Conservation (phyloP, 2,888 invertebrate genomes). For the Fragum whitleyi region DNA sequence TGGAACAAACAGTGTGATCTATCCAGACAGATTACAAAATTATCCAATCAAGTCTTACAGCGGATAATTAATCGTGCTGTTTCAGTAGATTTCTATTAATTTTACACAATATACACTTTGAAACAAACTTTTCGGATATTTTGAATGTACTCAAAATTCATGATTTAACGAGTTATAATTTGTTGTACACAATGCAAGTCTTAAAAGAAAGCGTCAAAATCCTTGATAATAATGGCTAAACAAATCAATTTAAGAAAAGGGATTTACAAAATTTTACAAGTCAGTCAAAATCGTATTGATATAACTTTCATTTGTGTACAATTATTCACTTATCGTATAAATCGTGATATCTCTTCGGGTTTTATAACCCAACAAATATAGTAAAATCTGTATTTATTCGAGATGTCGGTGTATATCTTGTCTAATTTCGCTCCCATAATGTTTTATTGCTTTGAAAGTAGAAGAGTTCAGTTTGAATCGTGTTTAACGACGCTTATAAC, state of each 20-base stretch:
- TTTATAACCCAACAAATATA: neutral
- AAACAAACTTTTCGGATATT: too few relatives aligned
- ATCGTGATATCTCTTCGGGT: neutral
- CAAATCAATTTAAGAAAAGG: neutral
- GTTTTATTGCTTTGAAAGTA: neutral
- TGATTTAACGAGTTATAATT: too few relatives aligned
- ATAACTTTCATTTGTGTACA: constrained; percentile 1
- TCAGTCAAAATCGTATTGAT: neutral
- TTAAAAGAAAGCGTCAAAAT: too few relatives aligned
- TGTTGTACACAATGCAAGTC: too few relatives aligned
- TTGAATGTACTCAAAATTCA: too few relatives aligned
- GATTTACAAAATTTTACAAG: neutral
- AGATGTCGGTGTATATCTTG: neutral
- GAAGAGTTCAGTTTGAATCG: too few relatives aligned
- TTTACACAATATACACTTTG: too few relatives aligned
- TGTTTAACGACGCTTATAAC: too few relatives aligned
- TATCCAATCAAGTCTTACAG: neutral
- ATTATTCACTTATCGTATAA: neutral
- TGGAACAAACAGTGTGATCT: neutral
- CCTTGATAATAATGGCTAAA: too few relatives aligned
- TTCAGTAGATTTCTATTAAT: neutral
- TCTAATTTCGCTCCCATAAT: neutral
- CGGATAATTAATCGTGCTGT: neutral
- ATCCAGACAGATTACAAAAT: constrained; percentile 1
- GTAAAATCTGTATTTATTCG: neutral